Percentiles rank a stretch among this genome's conserved stretches.
phyloP scores from a whole-genome alignment of 2,797 vertebrate species.

The Zalophus californianus region DNA sequence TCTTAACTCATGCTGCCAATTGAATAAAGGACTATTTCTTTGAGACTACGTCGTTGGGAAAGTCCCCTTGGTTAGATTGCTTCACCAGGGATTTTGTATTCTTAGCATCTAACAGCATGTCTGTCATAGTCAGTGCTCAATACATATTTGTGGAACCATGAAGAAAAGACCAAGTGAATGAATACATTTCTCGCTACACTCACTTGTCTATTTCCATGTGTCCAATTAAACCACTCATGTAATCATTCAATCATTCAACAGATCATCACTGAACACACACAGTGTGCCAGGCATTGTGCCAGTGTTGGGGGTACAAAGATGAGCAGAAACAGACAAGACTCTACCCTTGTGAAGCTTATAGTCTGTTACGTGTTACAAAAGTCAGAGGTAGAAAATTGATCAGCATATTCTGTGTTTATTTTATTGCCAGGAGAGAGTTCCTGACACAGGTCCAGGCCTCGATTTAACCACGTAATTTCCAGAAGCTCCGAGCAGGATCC shows the following conservation, averaged over 20 bases:
- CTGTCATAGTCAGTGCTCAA: not conserved
- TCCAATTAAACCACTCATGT: conserved; percentile 11
- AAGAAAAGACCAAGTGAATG: conserved; percentile 10
- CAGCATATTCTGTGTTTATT: not conserved
- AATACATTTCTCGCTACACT: not conserved
- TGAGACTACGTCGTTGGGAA: not conserved
- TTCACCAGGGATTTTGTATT: not conserved
- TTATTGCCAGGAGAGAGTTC: not conserved
- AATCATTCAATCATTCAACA: conserved; percentile 13
- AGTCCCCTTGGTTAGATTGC: not conserved
- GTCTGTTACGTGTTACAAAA: not conserved
- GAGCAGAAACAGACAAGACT: not conserved
- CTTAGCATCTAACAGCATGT: not conserved
- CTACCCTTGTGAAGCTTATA: not conserved
- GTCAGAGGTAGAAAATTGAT: not conserved
- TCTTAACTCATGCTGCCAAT: not conserved
- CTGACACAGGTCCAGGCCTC: not conserved
- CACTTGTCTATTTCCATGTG: not conserved
- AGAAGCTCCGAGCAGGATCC: not conserved
- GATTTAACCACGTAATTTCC: not conserved
- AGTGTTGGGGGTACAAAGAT: not conserved
- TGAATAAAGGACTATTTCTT: not conserved
- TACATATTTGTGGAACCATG: not conserved
- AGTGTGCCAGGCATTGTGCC: not conserved
- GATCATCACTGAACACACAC: not conserved